phyloP scores from a whole-genome alignment of 2,113 vertebrate species.

The Prunella himalayana region DNA sequence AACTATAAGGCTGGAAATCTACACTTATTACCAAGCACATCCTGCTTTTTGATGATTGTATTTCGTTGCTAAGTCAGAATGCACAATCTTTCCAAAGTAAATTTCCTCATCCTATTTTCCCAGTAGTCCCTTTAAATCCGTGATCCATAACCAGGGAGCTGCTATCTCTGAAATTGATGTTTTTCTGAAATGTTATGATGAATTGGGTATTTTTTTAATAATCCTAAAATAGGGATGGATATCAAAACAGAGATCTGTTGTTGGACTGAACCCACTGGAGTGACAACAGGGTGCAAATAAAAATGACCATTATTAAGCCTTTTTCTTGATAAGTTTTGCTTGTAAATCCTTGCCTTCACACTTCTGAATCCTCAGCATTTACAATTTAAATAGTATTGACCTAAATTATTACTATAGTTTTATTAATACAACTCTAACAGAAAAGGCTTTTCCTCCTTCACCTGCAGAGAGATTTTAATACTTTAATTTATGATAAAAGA shows the following conservation, averaged over 20 bases:
- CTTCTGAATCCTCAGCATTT: background rate
- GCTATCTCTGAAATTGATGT: background rate
- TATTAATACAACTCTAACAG: background rate
- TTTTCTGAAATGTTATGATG: background rate
- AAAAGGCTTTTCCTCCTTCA: background rate
- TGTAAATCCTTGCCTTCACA: background rate
- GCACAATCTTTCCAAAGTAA: background rate
- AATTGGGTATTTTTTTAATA: background rate
- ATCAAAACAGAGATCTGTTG: conserved; percentile 7
- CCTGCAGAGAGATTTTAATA: background rate
- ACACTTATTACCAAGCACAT: background rate
- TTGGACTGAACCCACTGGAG: background rate
- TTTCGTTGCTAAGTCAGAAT: background rate
- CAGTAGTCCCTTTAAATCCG: background rate
- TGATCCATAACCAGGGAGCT: background rate
- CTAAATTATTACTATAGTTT: background rate
- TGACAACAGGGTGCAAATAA: conserved; percentile 21
- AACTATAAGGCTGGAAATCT: background rate
- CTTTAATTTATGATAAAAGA: background rate
- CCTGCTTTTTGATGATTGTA: background rate
- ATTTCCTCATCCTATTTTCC: background rate
- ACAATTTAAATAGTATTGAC: background rate
- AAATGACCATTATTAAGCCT: background rate
- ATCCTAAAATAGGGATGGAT: background rate
- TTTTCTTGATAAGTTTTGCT: background rate